phyloP scores from a whole-genome alignment of 2,113 vertebrate genomes.

The Antennarius striatus region DNA sequence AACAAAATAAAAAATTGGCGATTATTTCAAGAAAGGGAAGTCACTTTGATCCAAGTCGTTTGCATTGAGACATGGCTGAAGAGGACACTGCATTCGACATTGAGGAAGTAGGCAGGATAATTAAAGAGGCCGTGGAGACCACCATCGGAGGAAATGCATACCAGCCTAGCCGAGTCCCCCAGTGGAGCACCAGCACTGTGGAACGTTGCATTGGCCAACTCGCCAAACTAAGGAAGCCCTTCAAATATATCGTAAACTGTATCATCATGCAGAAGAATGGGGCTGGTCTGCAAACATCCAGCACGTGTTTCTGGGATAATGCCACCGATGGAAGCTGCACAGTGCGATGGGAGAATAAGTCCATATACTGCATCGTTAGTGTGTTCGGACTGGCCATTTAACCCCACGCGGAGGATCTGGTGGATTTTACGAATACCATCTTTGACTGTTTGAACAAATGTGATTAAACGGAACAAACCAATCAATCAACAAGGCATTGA shows the following conservation, averaged over 20 bases:
- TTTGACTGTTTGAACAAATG: too few relatives aligned
- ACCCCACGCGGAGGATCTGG: constrained; percentile 22
- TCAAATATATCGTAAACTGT: constrained; percentile 95
- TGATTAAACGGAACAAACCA: too few relatives aligned
- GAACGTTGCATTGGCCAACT: constrained; percentile 93
- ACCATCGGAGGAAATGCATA: constrained; percentile 89
- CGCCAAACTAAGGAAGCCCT: constrained; percentile 93
- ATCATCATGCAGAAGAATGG: constrained; percentile 98
- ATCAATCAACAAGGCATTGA: too few relatives aligned
- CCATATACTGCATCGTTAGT: constrained; percentile 92
- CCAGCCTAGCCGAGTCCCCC: constrained; percentile 91
- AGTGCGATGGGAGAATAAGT: constrained; percentile 94
- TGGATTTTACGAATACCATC: too few relatives aligned
- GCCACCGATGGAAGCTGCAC: constrained; percentile 91
- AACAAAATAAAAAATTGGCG: too few relatives aligned
- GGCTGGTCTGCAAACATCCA: constrained; percentile 91
- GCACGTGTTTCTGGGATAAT: constrained; percentile 96
- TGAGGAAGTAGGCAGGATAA: constrained; percentile 93
- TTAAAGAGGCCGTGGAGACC: constrained; percentile 91
- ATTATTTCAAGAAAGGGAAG: too few relatives aligned
- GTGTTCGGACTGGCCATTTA: constrained; percentile 90
- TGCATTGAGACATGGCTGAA: too few relatives aligned
- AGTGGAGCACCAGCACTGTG: constrained; percentile 89
- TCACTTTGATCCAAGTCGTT: too few relatives aligned
- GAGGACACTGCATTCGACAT: constrained; percentile 83